Conservation (phyloP, 2,113 vertebrate species). For the Microtus montanus region DNA sequence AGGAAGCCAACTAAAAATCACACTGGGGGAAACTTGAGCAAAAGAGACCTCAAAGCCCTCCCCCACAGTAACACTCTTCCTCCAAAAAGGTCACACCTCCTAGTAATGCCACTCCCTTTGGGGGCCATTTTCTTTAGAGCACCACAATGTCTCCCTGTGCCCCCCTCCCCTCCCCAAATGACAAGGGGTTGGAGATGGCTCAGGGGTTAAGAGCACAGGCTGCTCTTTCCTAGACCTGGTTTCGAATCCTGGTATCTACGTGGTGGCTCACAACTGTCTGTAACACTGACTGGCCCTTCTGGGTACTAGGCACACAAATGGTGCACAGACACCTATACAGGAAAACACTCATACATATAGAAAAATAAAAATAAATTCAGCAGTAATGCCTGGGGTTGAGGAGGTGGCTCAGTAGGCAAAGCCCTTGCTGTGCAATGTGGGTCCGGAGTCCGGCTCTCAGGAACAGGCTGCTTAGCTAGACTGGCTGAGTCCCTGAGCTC, state of each 20-base stretch:
- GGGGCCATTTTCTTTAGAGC: not conserved
- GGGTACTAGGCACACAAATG: too few relatives aligned
- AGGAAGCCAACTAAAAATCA: not conserved
- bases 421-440: not conserved
- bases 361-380: not conserved
- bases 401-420: not conserved
- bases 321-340: not conserved
- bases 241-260: not conserved
- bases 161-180: rapidly evolving
- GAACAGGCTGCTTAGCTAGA: not conserved
- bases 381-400: not conserved
- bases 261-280: not conserved
- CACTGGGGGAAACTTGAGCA: not conserved
- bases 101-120: not conserved
- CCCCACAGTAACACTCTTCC: not conserved
- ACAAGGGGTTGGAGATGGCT: not conserved
- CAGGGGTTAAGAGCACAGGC: not conserved
- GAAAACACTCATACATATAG: not conserved
- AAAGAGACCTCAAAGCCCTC: not conserved
- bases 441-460: not conserved
- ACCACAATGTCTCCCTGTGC: not conserved
- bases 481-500: not conserved
- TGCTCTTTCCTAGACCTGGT: not conserved
- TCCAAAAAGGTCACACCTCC: not conserved
- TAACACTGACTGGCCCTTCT: not conserved